Base-by-base conservation (phyloP, 2,888 invertebrate genomes). In the Linnaemya tessellans region DNA sequence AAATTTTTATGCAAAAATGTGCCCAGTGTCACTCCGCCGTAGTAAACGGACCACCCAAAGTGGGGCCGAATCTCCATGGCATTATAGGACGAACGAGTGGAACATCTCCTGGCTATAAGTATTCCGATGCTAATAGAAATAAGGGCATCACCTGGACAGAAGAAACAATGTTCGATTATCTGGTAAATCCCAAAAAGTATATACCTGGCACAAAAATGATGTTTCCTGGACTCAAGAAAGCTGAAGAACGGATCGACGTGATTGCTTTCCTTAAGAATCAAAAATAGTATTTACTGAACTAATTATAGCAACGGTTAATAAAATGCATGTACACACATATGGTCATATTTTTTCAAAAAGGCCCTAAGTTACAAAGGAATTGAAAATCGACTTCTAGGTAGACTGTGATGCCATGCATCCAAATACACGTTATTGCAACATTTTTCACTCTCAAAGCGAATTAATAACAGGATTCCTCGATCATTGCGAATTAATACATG, bases 201-300 rank as follows among this genome's bases (percentile, higher is more conserved):
- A 99, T 99, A 94, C 99, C 99, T 74, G 99, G 99, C 87, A 99
- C 99, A 83, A 99, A 99, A 93, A 99, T 99, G 99, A 96, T 99
- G 91, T 99, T 99, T 90, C 98, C 98, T 87, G 99, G 99, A 87
- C 93, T 99, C 89, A 99, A 99, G 94, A 99, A 99, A 93, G 95
- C 96, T n/a, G 95, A 96, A 80, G 99, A 99, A 87, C 95, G 99
- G 85, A 97, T 94, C 15, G 98, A 99, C 93, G 94, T 99, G 82
- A 98, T 99, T 89, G 97, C 98, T 10, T 99, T 98, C 93, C 93
- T 99, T 89, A 96, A 97, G 83, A 70, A 84, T 18, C 88, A 88
- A 20, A 90, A 89, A 84, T 90, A 90, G 78, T 64, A 15, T 74
- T 10, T 30, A 15, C 35, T 56, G 11, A 11, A 30, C 7, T 41